Base-by-base conservation (phyloP, 2,113 vertebrate species). In the Pardalotus punctatus region DNA sequence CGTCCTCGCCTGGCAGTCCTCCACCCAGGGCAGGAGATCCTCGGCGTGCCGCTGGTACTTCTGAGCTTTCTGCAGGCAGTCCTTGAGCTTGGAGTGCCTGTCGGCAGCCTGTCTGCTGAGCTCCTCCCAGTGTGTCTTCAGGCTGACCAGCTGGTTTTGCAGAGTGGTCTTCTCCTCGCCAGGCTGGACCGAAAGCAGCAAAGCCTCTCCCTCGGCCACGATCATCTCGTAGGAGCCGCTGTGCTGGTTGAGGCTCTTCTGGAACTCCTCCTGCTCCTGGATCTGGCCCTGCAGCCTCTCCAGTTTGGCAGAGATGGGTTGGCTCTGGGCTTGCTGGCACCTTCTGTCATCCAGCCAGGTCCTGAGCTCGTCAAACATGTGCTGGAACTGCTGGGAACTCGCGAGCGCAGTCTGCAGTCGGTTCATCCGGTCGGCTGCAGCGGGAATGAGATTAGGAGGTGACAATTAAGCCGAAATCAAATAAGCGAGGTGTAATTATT, bases 331-430 rank as follows among this genome's bases (percentile, higher is more conserved):
- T 97, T 97, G 98, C 86, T 98, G 98, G 31, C 97, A 97, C 87
- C 93, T 93, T 95, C 98, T 98, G 79, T 97, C 96, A 93, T 99
- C 98, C 13, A 99, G 98, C 99, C 99, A 99, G 61, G 98, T 97
- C 92, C 98, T 98, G 88, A 99, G 96, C 91, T 99, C 99, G 94
- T 99, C 98, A 81, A 99, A 99, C 99, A 99, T 99, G 97, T 99
- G 99, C 97, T 99, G 99, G 98, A 99, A 99, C 97, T 99, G 99
- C 97, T 99, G 99, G 56, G 99, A 99, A 95, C 99, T 99, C 1
- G 99, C 99, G 33, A 99, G 98, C 3, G 99, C 99, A 4, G 98
- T 98, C 97, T 99, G 99, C 51, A 99, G 98, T 95, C 99, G 99
- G 88, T 99, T 99, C 96, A 99, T 98, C 58, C 99, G 98, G 94